A percentile compares a stretch with the other conserved stretches of the same genome.
Evolutionary conservation across 2,113 vertebrate species (phyloP).

Genomic region (Phyllostomus hastatus): DNA sequence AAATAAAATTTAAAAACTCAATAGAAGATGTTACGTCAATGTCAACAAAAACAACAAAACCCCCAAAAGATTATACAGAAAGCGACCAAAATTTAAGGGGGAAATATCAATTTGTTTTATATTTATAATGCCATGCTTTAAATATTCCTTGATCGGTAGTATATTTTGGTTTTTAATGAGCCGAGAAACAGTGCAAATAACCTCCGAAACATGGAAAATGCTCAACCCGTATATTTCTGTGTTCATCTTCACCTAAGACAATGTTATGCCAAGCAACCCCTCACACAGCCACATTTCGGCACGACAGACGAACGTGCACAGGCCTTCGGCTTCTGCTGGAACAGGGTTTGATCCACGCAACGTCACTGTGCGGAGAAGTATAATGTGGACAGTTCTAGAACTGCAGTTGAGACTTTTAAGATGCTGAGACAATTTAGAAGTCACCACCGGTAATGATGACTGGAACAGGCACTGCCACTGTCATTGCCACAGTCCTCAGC

Average conservation of each 20-base stretch:
- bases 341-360: neutral
- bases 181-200: neutral
- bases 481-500: neutral
- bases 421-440: neutral
- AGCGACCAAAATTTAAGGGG: neutral
- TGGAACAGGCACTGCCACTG: neutral
- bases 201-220: neutral
- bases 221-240: neutral
- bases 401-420: constrained; percentile 4
- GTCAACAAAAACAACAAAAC: neutral
- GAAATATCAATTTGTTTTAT: neutral
- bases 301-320: neutral
- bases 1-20: neutral
- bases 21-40: neutral
- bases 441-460: neutral
- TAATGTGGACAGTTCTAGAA: neutral
- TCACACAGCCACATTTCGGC: neutral
- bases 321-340: neutral
- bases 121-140: neutral
- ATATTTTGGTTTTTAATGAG: neutral
- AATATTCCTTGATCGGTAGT: neutral
- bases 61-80: neutral
- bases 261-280: neutral
- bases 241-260: neutral
- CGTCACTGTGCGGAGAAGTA: neutral